These are phyloP conservation scores for Cepaea nemoralis DNA, from an alignment of 1,140 invertebrate genomes.

Conservation along the genomic window DNA sequence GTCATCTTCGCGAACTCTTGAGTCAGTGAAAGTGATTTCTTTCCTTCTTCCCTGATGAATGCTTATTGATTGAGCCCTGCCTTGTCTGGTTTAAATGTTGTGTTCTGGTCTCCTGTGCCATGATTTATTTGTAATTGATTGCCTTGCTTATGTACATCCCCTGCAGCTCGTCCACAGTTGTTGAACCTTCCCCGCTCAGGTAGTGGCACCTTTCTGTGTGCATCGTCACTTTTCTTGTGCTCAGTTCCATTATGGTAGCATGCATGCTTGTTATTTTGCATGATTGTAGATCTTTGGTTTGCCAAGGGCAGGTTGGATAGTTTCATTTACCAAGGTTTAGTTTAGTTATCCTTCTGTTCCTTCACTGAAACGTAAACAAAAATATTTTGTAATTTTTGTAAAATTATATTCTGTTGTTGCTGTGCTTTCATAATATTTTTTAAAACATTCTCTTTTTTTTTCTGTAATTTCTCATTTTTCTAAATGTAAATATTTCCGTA, in stretches of 20 bases:
- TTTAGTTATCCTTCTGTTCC: neutral
- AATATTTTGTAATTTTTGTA: too few species aligned
- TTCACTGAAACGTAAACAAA: too few species aligned
- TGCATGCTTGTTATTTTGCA: conserved; percentile 1
- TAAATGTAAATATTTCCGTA: too few species aligned
- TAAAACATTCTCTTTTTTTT: too few species aligned
- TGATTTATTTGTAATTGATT: neutral
- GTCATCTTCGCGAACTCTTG: neutral
- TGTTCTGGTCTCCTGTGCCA: neutral
- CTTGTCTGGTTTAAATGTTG: neutral
- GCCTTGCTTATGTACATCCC: conserved; percentile 62
- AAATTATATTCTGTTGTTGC: neutral
- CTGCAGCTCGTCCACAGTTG: conserved; percentile 96
- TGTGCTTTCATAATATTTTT: neutral
- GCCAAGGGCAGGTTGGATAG: too few species aligned
- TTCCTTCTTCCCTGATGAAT: neutral
- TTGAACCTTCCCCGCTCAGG: conserved; percentile 79
- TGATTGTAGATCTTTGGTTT: neutral
- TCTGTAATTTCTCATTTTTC: too few species aligned
- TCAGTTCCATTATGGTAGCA: conserved; percentile 39
- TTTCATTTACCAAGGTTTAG: neutral
- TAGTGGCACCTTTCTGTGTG: conserved; percentile 25
- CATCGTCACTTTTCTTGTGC: conserved; percentile 37
- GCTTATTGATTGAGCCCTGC: neutral
- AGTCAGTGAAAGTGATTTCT: neutral